phyloP scores from a whole-genome alignment of 2,797 vertebrate species.

The Sciurus carolinensis region DNA sequence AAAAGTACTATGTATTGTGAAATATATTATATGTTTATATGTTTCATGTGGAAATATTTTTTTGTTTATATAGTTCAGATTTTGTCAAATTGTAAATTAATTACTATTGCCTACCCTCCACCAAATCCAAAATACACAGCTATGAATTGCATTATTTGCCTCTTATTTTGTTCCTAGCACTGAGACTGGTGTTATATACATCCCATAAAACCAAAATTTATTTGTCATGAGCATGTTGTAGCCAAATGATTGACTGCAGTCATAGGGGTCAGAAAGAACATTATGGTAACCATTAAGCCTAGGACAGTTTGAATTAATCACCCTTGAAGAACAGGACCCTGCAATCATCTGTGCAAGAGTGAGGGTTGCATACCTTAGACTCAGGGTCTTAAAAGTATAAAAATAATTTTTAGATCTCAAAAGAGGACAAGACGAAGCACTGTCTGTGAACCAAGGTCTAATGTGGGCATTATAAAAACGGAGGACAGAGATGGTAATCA shows the following conservation, averaged over 20 bases:
- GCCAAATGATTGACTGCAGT: not conserved
- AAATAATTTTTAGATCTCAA: not conserved
- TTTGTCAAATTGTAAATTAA: not conserved
- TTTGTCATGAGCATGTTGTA: not conserved
- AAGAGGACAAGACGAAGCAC: not conserved
- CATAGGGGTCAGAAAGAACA: not conserved
- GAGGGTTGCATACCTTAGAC: not conserved
- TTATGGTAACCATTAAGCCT: not conserved
- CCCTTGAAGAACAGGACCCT: not conserved
- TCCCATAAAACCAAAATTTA: not conserved
- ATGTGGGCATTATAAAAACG: not conserved
- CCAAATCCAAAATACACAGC: not conserved
- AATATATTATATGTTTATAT: not conserved
- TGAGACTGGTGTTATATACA: not conserved
- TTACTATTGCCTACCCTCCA: fast-evolving
- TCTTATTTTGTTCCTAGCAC: not conserved
- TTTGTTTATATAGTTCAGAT: not conserved
- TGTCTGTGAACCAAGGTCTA: not conserved
- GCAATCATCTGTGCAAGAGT: not conserved
- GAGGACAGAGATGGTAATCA: not conserved
- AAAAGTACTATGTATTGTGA: not conserved
- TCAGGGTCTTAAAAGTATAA: not conserved
- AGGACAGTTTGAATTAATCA: not conserved
- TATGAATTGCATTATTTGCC: not conserved
- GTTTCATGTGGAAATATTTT: not conserved